Percentiles rank a stretch among this genome's conserved stretches.
Conservation (phyloP, 2,888 invertebrate genomes). For the Girardia tigrina region DNA sequence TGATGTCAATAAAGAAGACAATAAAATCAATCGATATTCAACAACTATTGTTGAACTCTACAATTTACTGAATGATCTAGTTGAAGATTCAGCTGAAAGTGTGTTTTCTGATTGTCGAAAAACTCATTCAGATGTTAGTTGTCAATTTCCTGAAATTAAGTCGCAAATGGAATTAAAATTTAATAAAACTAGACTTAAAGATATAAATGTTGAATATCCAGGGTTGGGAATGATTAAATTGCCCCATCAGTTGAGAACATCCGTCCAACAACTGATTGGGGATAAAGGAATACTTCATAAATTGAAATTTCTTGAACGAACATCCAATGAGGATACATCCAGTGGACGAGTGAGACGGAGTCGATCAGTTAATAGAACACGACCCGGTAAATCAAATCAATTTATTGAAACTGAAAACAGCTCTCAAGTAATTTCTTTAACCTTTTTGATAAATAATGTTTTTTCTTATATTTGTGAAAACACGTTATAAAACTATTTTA, state of each 20-base stretch:
- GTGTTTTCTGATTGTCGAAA: background rate
- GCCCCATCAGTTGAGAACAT: slow-evolving; percentile 2
- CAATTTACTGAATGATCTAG: slow-evolving; percentile 11
- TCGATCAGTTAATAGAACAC: background rate
- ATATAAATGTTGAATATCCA: background rate
- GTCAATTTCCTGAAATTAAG: background rate
- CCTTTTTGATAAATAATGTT: too few species aligned
- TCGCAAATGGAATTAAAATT: background rate
- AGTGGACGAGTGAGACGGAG: background rate
- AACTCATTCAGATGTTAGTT: background rate
- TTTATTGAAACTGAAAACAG: background rate
- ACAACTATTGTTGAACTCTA: background rate
- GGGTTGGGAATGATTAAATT: background rate
- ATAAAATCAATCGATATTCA: background rate
- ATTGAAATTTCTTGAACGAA: slow-evolving; percentile 1
- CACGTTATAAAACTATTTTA: too few species aligned
- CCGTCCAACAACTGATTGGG: background rate
- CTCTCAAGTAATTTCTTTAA: too few species aligned
- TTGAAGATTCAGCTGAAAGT: background rate
- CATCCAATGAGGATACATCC: background rate
- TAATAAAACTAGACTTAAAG: background rate
- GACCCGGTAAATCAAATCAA: background rate
- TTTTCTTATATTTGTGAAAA: too few species aligned
- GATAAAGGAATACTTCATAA: slow-evolving; percentile 12
- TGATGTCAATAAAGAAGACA: background rate